Conservation (phyloP, 1,140 invertebrate species). For the Neodiprion lecontei region DNA sequence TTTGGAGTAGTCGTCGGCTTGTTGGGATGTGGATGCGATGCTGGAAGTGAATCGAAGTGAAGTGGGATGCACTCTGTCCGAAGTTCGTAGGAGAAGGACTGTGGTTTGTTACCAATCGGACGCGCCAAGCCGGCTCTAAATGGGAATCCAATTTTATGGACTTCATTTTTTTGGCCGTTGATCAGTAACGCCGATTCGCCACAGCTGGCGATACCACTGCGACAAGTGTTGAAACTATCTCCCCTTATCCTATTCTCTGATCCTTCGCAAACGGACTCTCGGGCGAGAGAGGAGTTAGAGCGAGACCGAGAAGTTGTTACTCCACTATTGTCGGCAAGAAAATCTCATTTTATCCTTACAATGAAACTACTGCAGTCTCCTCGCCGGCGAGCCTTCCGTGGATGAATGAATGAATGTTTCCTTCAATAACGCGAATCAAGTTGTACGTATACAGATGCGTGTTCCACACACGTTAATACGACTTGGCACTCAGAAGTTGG, state of each 20-base stretch:
- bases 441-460: too few species aligned
- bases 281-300: not conserved
- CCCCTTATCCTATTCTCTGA: not conserved
- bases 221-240: slow-evolving; percentile 5
- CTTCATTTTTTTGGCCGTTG: not conserved
- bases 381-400: too few species aligned
- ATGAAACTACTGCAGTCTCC: not conserved
- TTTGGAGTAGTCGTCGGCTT: too few species aligned
- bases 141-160: slow-evolving; percentile 2
- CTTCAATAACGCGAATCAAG: too few species aligned
- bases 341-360: slow-evolving; percentile 14
- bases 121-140: not conserved
- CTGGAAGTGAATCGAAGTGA: too few species aligned
- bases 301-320: slow-evolving; percentile 8
- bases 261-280: not conserved
- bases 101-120: not conserved
- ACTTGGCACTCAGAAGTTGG: too few species aligned
- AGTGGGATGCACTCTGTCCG: too few species aligned
- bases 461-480: too few species aligned
- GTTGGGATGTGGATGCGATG: too few species aligned
- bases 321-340: slow-evolving; percentile 12
- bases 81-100: not conserved
- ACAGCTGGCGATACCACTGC: slow-evolving; percentile 10
- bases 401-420: too few species aligned
- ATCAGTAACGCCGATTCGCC: slow-evolving; percentile 10